Conservation (phyloP, 2,888 invertebrate genomes). For the Himalopsyche japonica region DNA sequence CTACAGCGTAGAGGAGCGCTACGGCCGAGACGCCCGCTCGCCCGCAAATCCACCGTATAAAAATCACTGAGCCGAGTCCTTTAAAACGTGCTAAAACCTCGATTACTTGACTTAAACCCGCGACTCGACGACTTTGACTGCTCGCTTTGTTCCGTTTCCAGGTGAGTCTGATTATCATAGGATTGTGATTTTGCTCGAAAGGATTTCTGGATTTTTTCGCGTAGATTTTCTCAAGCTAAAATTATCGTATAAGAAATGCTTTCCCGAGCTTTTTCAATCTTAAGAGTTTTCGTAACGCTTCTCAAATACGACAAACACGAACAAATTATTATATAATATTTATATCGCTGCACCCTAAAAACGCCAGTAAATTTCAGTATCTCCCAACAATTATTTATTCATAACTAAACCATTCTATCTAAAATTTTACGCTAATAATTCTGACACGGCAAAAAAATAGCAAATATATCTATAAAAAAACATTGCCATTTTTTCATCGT, state of each 20-base stretch:
- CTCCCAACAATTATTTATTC: too few species aligned
- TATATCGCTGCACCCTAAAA: too few species aligned
- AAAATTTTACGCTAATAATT: too few species aligned
- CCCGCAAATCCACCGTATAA: constrained; percentile 63
- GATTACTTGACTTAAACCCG: constrained; percentile 39
- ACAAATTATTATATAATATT: too few species aligned
- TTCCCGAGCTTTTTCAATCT: background rate
- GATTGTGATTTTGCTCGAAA: background rate
- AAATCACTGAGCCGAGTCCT: constrained; percentile 44
- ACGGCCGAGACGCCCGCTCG: constrained; percentile 44
- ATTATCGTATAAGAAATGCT: background rate
- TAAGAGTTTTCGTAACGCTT: too few species aligned
- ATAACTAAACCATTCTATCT: too few species aligned
- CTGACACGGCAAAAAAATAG: too few species aligned
- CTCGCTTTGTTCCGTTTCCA: background rate
- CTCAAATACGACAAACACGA: too few species aligned
- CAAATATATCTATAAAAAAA: too few species aligned
- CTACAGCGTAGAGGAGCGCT: constrained; percentile 33
- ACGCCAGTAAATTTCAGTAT: too few species aligned
- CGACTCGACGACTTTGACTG: constrained; percentile 3
- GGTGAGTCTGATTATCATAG: constrained; percentile 1
- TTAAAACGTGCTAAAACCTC: constrained; percentile 40
- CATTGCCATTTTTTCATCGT: too few species aligned
- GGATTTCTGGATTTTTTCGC: background rate
- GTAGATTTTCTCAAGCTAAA: background rate